Base-by-base conservation (phyloP, 2,888 invertebrate species). In the Lapara coniferarum region DNA sequence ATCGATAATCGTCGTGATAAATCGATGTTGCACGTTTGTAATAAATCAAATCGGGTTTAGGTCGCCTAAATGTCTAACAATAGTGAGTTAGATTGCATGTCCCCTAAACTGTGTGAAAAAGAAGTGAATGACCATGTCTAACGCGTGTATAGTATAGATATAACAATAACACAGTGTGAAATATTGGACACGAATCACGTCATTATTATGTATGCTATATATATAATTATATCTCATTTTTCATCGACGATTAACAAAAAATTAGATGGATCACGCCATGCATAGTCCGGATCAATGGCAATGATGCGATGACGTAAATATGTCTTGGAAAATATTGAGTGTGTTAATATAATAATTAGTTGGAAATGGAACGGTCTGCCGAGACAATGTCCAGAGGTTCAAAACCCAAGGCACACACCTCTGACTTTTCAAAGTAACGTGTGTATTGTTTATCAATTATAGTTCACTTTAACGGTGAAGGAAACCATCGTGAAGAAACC, bases 101-200 rank as follows among this genome's bases (percentile, higher is more conserved):
- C 72, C 72, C 71, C 69, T 74, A 72, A 78, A 76, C 74, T 76
- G 88, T 86, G 83, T 85, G 86, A 81, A 87, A 90, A 92, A 90
- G 92, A 92, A 92, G 92, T 92, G 92, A 92, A 92, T 92, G 92
- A 92, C 91, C 71, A 80, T 82, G 77, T 83, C 82, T 86, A 85
- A 67, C 46, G 51, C 46, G 63, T 69, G 52, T 19, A 51, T 69
- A 67, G 3, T 51, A 19, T 55, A 59, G 37, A 19, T 37, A 8
- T 44, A 44, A 55, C 46, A 56, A 56, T 59, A 19, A 51, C n/a
- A 46, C 51, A 37, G 69, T 66, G 49, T 74, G 72, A 71, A 63
- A 53, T 74, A 71, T 66, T 68, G 66, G 71, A 69, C 44, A 69
- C 55, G 49, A 69, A 53, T 59, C 53, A 16, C 46, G 51, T 13